A percentile compares a stretch with the other conserved stretches of the same genome.
Evolutionary conservation across 2,888 invertebrate genomes (phyloP).

Genomic region (Amphipoea oculea): DNA sequence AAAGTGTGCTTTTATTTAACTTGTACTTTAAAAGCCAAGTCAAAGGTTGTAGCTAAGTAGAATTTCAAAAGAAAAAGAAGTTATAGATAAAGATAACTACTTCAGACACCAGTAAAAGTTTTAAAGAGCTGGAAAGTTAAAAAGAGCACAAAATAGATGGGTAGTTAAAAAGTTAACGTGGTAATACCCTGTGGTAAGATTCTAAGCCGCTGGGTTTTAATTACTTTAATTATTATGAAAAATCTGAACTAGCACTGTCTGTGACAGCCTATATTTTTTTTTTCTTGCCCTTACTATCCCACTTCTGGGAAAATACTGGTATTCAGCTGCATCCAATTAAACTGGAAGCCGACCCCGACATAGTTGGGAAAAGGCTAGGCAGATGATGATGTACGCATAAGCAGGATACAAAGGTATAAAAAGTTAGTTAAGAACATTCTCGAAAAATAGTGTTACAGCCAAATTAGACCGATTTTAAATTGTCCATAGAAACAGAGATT

Average conservation of each 20-base stretch:
- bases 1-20: constrained; percentile 35
- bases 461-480: too few relatives aligned
- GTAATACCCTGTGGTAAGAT: constrained; percentile 40
- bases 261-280: not conserved
- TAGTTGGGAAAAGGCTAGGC: too few relatives aligned
- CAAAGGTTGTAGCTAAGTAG: constrained; percentile 42
- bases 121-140: constrained; percentile 53
- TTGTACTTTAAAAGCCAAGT: constrained; percentile 38
- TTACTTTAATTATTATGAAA: not conserved
- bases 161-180: constrained; percentile 50
- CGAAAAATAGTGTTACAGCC: too few relatives aligned
- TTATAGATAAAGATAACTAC: constrained; percentile 61
- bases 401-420: too few relatives aligned
- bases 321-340: too few relatives aligned
- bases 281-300: too few relatives aligned
- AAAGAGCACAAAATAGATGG: constrained; percentile 49
- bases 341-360: too few relatives aligned
- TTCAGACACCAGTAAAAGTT: constrained; percentile 53
- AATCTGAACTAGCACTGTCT: not conserved
- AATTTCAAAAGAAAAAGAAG: constrained; percentile 51
- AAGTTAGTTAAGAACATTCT: too few relatives aligned
- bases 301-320: too few relatives aligned
- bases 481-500: too few relatives aligned
- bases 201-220: constrained; percentile 26
- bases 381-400: too few relatives aligned